These are phyloP conservation scores for Lasius fuliginosus DNA, from an alignment of 2,888 invertebrate species.

Conservation along the genomic window DNA sequence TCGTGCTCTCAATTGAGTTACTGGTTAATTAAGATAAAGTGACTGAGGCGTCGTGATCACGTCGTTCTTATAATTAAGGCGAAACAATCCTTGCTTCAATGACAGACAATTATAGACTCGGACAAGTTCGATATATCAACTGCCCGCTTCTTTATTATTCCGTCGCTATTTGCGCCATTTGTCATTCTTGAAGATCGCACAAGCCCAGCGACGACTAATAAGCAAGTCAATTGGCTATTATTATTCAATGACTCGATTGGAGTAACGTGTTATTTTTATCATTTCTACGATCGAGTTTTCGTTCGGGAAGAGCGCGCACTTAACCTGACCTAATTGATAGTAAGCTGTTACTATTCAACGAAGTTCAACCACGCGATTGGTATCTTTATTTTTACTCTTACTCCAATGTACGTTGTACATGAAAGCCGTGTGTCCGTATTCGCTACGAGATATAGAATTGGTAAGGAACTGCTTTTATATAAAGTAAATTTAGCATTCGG, in stretches of 20 bases:
- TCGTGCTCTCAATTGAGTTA: slow-evolving; percentile 42
- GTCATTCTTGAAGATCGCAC: not conserved
- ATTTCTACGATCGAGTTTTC: not conserved
- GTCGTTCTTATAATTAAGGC: not conserved
- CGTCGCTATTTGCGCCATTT: not conserved
- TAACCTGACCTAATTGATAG: slow-evolving; percentile 14
- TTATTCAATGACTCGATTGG: not conserved
- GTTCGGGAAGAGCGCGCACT: not conserved
- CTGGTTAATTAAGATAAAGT: slow-evolving; percentile 45
- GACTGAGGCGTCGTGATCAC: slow-evolving; percentile 10
- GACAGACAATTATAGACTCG: not conserved
- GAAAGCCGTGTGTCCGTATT: not conserved
- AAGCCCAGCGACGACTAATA: not conserved
- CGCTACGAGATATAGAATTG: not conserved
- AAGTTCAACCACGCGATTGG: not conserved
- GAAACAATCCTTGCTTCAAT: slow-evolving; percentile 7
- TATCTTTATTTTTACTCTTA: slow-evolving; percentile 15
- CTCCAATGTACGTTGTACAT: not conserved
- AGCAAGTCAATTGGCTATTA: not conserved
- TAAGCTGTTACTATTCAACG: not conserved
- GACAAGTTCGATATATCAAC: not conserved
- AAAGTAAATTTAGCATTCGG: slow-evolving; percentile 24
- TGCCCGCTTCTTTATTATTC: not conserved
- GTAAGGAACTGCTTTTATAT: not conserved
- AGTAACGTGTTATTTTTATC: not conserved